Conservation (phyloP, 2,888 invertebrate genomes). For the Lypha dubia region DNA sequence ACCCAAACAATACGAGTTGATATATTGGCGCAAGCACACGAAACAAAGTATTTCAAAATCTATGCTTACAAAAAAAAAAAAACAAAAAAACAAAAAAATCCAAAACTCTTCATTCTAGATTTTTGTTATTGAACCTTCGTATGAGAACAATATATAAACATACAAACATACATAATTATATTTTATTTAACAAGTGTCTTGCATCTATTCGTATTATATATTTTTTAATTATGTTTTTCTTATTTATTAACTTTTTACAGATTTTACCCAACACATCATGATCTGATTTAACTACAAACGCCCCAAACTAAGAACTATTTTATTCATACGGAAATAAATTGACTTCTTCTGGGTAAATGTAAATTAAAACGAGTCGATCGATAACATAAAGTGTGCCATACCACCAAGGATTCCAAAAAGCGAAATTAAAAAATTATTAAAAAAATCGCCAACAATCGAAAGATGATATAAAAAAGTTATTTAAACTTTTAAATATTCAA, state of each 20-base stretch:
- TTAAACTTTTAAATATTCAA: constrained; percentile 8
- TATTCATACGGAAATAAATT: constrained; percentile 3
- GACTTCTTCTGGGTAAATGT: constrained; percentile 44
- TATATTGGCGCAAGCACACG: constrained; percentile 44
- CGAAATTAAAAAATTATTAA: not conserved
- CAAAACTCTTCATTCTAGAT: not conserved
- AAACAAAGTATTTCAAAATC: constrained; percentile 4
- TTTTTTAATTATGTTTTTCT: not conserved
- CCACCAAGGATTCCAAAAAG: constrained; percentile 64
- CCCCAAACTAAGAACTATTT: not conserved
- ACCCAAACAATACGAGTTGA: constrained; percentile 54
- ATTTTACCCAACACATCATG: constrained; percentile 30
- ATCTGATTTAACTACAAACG: constrained; percentile 32
- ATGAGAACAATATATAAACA: not conserved
- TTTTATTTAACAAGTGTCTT: constrained; percentile 13
- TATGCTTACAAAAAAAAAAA: not conserved
- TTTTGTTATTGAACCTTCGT: not conserved
- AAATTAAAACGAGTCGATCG: constrained; percentile 54
- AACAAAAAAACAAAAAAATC: not conserved
- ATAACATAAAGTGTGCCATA: constrained; percentile 68
- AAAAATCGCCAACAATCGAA: constrained; percentile 27
- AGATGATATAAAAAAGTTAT: constrained; percentile 6
- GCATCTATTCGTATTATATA: no score
- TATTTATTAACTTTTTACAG: constrained; percentile 51
- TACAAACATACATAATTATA: not conserved